Evolutionary conservation across 2,888 invertebrate species (phyloP).

Genomic region (Athalia rosae): DNA sequence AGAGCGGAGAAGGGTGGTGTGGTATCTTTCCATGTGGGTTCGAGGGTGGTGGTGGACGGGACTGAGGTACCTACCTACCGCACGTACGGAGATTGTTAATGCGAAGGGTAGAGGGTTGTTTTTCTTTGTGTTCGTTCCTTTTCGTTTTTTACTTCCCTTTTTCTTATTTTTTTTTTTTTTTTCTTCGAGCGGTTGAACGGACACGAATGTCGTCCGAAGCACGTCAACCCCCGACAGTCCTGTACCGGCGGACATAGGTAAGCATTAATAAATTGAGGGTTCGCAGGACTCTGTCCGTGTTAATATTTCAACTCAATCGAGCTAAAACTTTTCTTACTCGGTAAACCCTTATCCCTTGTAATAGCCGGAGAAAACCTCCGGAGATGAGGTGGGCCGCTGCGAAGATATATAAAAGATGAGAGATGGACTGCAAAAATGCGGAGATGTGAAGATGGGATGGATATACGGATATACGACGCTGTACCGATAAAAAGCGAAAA

Average conservation of each 20-base stretch:
- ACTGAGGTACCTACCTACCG: too few species aligned
- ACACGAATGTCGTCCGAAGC: constrained; percentile 3
- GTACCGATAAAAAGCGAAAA: not conserved
- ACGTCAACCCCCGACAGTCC: constrained; percentile 6
- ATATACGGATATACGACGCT: too few species aligned
- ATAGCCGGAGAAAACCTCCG: not conserved
- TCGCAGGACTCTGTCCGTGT: constrained; percentile 28
- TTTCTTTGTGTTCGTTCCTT: too few species aligned
- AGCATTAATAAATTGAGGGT: constrained; percentile 35
- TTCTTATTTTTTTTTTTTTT: too few species aligned
- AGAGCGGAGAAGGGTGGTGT: too few species aligned
- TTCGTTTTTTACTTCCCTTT: too few species aligned
- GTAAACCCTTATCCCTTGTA: not conserved
- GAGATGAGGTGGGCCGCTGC: not conserved
- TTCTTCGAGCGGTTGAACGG: too few species aligned
- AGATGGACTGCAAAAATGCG: not conserved
- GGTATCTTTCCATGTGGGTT: too few species aligned
- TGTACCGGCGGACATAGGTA: constrained; percentile 24
- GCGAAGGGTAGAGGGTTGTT: too few species aligned
- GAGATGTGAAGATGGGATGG: not conserved
- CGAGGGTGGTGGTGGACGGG: too few species aligned
- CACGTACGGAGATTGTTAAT: too few species aligned
- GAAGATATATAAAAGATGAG: not conserved
- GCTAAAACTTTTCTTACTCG: constrained; percentile 2
- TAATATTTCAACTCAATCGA: constrained; percentile 38